Percentiles rank a stretch among this genome's conserved stretches.
Conservation (phyloP, 2,113 vertebrate genomes). For the Leptobrachium leishanense region DNA sequence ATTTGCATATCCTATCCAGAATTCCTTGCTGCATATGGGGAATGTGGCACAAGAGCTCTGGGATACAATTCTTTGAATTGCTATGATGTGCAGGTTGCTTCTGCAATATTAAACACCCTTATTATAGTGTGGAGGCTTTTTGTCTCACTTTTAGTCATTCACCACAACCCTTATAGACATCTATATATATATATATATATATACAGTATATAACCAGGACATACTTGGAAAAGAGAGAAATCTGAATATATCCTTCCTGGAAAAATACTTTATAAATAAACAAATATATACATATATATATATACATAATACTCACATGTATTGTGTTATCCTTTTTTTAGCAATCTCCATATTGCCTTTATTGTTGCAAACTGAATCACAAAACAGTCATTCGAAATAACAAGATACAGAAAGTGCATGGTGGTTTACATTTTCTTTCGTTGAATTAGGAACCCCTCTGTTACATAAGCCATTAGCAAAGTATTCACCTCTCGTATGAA, state of each 20-base stretch:
- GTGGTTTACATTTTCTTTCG: conserved; percentile 45
- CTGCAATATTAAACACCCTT: too few species aligned
- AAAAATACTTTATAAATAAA: neutral
- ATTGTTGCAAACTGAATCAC: conserved; percentile 44
- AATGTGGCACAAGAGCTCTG: too few species aligned
- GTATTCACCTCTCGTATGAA: conserved; percentile 43
- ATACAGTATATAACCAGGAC: neutral
- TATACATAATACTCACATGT: conserved; percentile 26
- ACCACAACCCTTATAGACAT: too few species aligned
- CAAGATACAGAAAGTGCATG: conserved; percentile 43
- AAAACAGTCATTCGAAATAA: conserved; percentile 38
- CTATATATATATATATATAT: conserved; percentile 1
- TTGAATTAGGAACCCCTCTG: conserved; percentile 50
- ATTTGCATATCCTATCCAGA: too few species aligned
- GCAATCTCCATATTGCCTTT: conserved; percentile 29
- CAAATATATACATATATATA: conserved; percentile 12
- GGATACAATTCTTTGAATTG: too few species aligned
- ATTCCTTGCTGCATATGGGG: too few species aligned
- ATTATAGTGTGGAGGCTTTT: too few species aligned
- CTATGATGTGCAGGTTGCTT: too few species aligned
- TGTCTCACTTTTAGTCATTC: too few species aligned
- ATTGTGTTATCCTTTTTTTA: conserved; percentile 38
- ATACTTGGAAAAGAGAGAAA: too few species aligned
- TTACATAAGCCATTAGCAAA: conserved; percentile 50
- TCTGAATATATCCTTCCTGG: too few species aligned